Base-by-base conservation (phyloP, 2,888 invertebrate species). In the Anagyrus pseudococci region DNA sequence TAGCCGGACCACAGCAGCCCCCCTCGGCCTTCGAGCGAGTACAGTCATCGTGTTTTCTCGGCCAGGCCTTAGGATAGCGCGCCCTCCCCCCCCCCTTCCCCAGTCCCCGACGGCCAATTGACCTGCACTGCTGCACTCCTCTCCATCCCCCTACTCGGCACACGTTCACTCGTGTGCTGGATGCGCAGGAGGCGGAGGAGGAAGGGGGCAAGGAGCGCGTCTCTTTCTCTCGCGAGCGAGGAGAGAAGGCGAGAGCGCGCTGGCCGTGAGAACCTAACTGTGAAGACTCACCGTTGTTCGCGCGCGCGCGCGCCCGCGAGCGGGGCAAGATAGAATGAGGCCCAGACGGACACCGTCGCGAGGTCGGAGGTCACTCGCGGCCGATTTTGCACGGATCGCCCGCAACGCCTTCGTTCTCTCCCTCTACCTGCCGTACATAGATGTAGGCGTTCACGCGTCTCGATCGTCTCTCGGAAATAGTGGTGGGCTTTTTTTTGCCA, bases 251-350 rank as follows among this genome's bases (percentile, higher is more conserved):
- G 19, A 25, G 25, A 25, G 33, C 49, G 43, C 72, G 70, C 72
- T 72, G 76, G 75, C 75, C 79, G 78, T 78, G 78, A 79, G 79
- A 79, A 78, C 75, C 74, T 75, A 77, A 77, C 78, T 77, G 77
- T 76, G 74, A 77, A 59, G 66, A 77, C 68, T 72, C 70, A 72
- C 73, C 72, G 74, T 74, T 71, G 73, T 71, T 69, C 67, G 69
- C 66, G 58, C 62, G 47, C 40, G 37, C 17, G 29, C 40, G 46
- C 50, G 47, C 54, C 19, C 33, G 7, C n/a, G n/a, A 29, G 52
- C 58, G 58, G 56, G 50, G 62, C 50, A 40, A 40, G 44, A 55
- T 47, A 48, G 37, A 48, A 33, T n/a, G 49, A 19, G 53, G 65
- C 68, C 70, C 73, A 67, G 70, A 61, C 73, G 69, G 69, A 29